Evolutionary conservation across 2,888 invertebrate genomes (phyloP).

Genomic region (Amorpha juglandis): DNA sequence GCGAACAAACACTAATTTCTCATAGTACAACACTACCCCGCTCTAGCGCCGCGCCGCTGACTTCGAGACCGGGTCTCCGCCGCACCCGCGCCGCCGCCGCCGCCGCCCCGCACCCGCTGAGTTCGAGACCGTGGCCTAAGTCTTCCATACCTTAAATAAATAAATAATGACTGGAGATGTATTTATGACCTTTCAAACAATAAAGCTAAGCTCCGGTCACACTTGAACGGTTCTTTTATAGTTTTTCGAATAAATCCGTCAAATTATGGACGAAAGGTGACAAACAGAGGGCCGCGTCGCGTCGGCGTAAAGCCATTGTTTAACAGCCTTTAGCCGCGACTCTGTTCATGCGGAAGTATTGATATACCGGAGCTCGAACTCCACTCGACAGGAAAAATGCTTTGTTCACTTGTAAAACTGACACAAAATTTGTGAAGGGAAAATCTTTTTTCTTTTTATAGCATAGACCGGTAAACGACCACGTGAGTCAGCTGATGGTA

Average conservation of each 20-base stretch:
- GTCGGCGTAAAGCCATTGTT: slow-evolving; percentile 9
- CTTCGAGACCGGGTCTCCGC: too few relatives aligned
- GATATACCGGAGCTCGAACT: not conserved
- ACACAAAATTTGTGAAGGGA: slow-evolving; percentile 10
- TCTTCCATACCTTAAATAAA: too few relatives aligned
- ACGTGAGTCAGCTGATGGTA: too few relatives aligned
- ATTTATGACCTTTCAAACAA: not conserved
- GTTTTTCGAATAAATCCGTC: slow-evolving; percentile 1
- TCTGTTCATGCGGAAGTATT: slow-evolving; percentile 11
- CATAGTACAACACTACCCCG: too few relatives aligned
- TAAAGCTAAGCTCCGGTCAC: not conserved
- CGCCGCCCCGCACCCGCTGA: too few relatives aligned
- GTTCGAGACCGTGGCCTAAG: too few relatives aligned
- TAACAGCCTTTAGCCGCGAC: not conserved
- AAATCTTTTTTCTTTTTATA: too few relatives aligned
- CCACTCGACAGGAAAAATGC: not conserved
- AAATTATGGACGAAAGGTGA: not conserved
- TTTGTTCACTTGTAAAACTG: slow-evolving; percentile 4
- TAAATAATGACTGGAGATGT: too few relatives aligned
- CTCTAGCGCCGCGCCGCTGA: too few relatives aligned
- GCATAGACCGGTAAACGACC: too few relatives aligned
- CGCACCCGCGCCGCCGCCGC: too few relatives aligned
- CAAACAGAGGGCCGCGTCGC: not conserved
- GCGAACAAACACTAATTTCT: too few relatives aligned
- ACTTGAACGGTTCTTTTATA: not conserved